Conservation (phyloP, 2,113 vertebrate species). For the Hymenochirus boettgeri region DNA sequence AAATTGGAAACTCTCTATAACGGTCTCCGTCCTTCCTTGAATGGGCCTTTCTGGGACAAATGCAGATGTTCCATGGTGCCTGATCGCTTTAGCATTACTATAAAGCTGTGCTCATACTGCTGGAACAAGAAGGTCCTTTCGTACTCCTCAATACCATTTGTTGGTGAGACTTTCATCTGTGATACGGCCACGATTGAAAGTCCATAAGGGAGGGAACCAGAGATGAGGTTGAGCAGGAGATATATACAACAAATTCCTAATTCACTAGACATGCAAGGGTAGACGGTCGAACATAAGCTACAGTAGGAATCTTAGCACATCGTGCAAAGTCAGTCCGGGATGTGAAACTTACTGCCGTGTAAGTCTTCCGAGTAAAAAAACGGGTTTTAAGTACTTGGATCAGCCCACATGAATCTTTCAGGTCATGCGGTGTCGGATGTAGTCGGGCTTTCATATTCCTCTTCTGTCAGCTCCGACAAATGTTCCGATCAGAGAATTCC, state of each 20-base stretch:
- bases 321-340: no score
- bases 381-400: slow-evolving; percentile 93
- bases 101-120: slow-evolving; percentile 84
- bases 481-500: slow-evolving; percentile 92
- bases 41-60: no score
- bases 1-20: no score
- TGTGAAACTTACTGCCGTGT: slow-evolving; percentile 81
- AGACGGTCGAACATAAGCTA: no score
- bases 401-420: slow-evolving; percentile 96
- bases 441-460: slow-evolving; percentile 95
- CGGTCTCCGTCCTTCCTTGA: no score
- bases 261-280: no score
- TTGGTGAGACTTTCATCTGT: slow-evolving; percentile 98
- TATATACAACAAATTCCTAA: no score
- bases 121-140: slow-evolving; percentile 92
- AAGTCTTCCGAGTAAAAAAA: slow-evolving; percentile 93
- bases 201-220: slow-evolving; percentile 64
- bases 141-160: slow-evolving; percentile 97
- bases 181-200: slow-evolving; percentile 86
- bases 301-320: no score
- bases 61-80: no score
- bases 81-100: no score
- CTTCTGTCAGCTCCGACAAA: slow-evolving; percentile 92
- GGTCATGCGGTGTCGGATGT: slow-evolving; percentile 86
- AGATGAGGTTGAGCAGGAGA: no score